Base-by-base conservation (phyloP, 2,113 vertebrate species). In the Paedocypris sp. region DNA sequence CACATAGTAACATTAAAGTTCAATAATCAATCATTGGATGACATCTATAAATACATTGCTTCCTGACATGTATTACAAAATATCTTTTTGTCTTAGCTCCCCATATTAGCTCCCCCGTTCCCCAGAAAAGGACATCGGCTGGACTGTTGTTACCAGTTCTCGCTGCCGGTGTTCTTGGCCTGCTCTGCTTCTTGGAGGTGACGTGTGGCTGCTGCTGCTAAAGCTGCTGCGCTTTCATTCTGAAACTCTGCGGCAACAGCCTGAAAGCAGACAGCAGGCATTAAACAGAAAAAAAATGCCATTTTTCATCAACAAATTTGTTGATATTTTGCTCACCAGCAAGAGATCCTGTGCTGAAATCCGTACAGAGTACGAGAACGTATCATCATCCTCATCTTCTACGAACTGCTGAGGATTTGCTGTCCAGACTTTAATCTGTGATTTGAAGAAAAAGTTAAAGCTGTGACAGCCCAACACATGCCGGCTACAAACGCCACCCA, bases 321-420 rank as follows among this genome's bases (percentile, higher is more conserved):
- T 11, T 6, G 4, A n/a, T n/a, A n/a, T n/a, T 11, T 20, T 36
- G 8, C 38, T 52, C 36, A 99, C 95, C 89, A 99, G 79, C 72
- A 99, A 68, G 32, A 98, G 84, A 72, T 99, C 95, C 73, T 97
- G 94, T 16, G 94, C 92, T 48, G 95, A 94, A 57, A 99, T 97
- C 72, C 95, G 87, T 67, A 99, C 95, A 2, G 95, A 94, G 51
- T 99, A 99, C 12, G 95, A 99, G 77, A 99, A 96, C 0, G 94
- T 99, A 48, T 99, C 95, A 16, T 99, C 95, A 60, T 98, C 95
- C 72, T 99, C 95, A 41, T 98, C 95, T 70, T 99, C 95, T 16
- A 99, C 95, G 80, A 99, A 99, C 52, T 94, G 95, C 62, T 99
- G 94, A 0, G 95, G 95, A 77, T 94, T 96, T 0, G 92, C 91